Percentiles rank a stretch among this genome's conserved stretches.
Evolutionary conservation across 2,113 vertebrate genomes (phyloP).

Genomic region (Elachura formosa): DNA sequence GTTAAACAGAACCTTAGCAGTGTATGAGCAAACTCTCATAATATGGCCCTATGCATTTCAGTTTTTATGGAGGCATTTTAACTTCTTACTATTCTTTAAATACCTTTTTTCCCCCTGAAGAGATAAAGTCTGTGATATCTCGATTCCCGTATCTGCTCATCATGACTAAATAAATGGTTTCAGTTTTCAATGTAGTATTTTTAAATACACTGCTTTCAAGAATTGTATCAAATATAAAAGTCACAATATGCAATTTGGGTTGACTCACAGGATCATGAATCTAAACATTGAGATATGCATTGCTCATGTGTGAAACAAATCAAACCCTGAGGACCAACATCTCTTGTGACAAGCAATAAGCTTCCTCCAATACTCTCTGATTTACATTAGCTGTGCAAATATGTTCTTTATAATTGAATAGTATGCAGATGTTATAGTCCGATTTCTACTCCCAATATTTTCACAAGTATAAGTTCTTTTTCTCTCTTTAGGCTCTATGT

Average conservation of each 20-base stretch:
- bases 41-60: background rate
- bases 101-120: background rate
- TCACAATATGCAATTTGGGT: background rate
- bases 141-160: background rate
- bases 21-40: background rate
- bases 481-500: background rate
- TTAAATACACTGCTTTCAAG: background rate
- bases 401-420: background rate
- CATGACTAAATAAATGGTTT: conserved; percentile 5
- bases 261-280: background rate
- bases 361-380: background rate
- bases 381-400: background rate
- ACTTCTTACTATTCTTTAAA: background rate
- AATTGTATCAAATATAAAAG: background rate
- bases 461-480: background rate
- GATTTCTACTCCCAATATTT: background rate
- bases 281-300: background rate
- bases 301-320: background rate
- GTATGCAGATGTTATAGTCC: background rate
- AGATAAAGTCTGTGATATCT: background rate
- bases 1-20: background rate
- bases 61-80: background rate
- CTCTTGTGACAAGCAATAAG: background rate
- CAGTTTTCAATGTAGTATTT: background rate
- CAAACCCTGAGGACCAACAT: background rate